Percentiles rank a stretch among this genome's conserved stretches.
Conservation (phyloP, 2,797 vertebrate genomes). For the Acrossocheilus fasciatus region DNA sequence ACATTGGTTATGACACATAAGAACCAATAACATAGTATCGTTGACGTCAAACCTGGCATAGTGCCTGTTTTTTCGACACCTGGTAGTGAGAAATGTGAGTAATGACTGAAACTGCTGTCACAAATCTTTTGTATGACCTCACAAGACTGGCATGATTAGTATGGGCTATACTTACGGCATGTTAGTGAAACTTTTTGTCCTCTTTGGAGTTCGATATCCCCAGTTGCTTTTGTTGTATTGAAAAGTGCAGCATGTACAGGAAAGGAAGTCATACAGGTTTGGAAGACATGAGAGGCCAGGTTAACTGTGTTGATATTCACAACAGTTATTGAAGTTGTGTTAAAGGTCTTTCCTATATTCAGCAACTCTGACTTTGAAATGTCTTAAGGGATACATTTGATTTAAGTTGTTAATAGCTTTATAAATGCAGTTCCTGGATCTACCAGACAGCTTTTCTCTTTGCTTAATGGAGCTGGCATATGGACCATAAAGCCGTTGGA, state of each 20-base stretch:
- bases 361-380: neutral
- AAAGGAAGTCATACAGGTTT: neutral
- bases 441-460: neutral
- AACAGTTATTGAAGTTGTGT: neutral
- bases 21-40: neutral
- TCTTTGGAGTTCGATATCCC: neutral
- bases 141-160: neutral
- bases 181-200: neutral
- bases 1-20: neutral
- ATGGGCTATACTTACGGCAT: neutral
- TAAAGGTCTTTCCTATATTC: neutral
- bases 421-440: conserved; percentile 1
- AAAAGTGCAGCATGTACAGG: neutral
- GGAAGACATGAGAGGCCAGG: neutral
- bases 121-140: neutral
- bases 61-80: neutral
- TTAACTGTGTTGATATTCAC: neutral
- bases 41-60: neutral
- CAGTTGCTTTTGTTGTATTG: neutral
- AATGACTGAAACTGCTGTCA: neutral
- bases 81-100: neutral
- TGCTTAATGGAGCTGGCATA: conserved; percentile 23
- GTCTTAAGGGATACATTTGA: neutral
- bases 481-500: neutral
- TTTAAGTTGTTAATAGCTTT: conserved; percentile 11